These are phyloP conservation scores for Marcusenius ussheri DNA, from an alignment of 2,113 vertebrate genomes.

Conservation along the genomic window DNA sequence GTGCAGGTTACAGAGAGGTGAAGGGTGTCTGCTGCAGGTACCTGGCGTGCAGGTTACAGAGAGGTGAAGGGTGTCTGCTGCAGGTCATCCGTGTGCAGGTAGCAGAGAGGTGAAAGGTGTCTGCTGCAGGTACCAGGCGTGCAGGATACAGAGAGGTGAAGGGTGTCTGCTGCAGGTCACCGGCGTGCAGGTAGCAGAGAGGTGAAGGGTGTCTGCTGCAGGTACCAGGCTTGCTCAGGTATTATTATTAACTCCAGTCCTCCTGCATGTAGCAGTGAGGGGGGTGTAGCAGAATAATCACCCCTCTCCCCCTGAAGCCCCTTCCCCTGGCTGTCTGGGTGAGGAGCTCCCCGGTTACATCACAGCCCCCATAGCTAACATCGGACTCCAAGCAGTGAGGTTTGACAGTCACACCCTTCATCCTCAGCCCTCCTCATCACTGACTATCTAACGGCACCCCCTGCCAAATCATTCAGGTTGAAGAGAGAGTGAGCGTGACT, in stretches of 20 bases:
- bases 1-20: too few relatives aligned
- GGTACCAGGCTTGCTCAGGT: not conserved
- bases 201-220: too few relatives aligned
- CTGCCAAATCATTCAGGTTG: not conserved
- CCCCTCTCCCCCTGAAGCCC: not conserved
- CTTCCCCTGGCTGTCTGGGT: not conserved
- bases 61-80: too few relatives aligned
- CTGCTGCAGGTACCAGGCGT: too few relatives aligned
- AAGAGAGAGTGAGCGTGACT: not conserved
- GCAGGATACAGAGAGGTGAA: too few relatives aligned
- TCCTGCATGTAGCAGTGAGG: not conserved
- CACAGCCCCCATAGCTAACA: not conserved
- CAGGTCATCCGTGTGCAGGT: too few relatives aligned
- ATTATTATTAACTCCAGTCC: not conserved
- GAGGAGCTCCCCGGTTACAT: not conserved
- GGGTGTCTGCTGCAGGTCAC: too few relatives aligned
- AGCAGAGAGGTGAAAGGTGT: too few relatives aligned
- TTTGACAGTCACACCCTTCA: not conserved
- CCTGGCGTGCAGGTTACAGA: too few relatives aligned
- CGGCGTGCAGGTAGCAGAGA: too few relatives aligned
- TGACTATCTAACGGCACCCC: not conserved
- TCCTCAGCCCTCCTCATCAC: not conserved
- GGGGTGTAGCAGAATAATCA: not conserved
- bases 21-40: too few relatives aligned
- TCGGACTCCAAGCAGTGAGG: not conserved